Percentiles rank a stretch among this genome's conserved stretches.
Conservation (phyloP, 2,113 vertebrate species). For the Ophiodon elongatus region DNA sequence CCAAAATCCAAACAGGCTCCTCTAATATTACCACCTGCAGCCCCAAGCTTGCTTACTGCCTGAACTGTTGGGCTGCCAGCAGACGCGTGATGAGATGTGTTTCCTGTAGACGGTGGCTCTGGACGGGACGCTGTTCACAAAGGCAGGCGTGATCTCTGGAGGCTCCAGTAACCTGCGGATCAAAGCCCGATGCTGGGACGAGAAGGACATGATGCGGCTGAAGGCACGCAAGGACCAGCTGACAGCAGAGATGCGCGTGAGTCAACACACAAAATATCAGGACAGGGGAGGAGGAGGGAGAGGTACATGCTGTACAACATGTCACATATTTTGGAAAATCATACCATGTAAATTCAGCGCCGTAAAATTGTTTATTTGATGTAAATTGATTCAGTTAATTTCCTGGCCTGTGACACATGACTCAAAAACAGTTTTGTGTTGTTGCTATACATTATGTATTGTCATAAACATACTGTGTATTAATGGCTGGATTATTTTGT, state of each 20-base stretch:
- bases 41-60: neutral
- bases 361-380: neutral
- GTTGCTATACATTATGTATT: neutral
- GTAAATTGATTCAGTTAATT: neutral
- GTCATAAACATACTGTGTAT: neutral
- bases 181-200: slow-evolving; percentile 93
- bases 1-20: neutral
- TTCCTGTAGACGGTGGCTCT: slow-evolving; percentile 89
- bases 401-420: neutral
- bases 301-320: neutral
- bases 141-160: slow-evolving; percentile 95
- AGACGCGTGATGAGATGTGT: neutral
- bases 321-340: neutral
- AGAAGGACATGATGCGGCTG: slow-evolving; percentile 88
- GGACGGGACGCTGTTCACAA: slow-evolving; percentile 95
- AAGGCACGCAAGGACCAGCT: slow-evolving; percentile 87
- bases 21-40: neutral
- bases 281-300: neutral
- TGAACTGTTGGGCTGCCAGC: neutral
- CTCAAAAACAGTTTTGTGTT: neutral
- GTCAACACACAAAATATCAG: slow-evolving; percentile 28
- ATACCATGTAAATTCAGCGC: neutral
- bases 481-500: neutral
- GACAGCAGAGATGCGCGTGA: slow-evolving; percentile 88
- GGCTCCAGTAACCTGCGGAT: slow-evolving; percentile 90